Evolutionary conservation across 2,113 vertebrate genomes (phyloP).

Genomic region (Candoia aspera): DNA sequence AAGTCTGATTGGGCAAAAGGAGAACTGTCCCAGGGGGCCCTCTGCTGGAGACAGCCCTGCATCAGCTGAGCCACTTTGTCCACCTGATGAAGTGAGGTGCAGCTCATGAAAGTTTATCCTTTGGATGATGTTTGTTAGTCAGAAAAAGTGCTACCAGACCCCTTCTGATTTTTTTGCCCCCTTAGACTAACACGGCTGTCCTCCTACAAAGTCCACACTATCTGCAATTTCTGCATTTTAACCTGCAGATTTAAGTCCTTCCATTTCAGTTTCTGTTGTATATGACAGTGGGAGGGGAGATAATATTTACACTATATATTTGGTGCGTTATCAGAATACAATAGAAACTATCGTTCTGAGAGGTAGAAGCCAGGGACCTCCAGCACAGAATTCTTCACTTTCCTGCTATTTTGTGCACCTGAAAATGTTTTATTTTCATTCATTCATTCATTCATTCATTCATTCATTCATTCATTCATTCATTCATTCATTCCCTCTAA

Average conservation of each 20-base stretch:
- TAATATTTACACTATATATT: background rate
- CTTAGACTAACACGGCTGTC: background rate
- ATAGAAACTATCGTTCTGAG: background rate
- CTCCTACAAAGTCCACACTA: background rate
- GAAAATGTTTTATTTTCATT: background rate
- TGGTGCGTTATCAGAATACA: background rate
- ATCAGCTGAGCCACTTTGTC: background rate
- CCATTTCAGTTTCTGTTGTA: background rate
- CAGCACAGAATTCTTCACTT: background rate
- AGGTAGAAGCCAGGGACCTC: too few relatives aligned
- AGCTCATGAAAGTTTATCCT: background rate
- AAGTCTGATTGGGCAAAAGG: background rate
- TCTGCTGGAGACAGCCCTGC: background rate
- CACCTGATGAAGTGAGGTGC: too few relatives aligned
- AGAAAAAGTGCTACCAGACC: background rate
- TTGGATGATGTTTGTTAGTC: background rate
- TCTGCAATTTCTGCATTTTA: background rate
- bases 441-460: too few relatives aligned
- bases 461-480: too few relatives aligned
- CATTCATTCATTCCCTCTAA: too few relatives aligned
- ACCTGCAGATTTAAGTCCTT: background rate
- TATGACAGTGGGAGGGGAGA: too few relatives aligned
- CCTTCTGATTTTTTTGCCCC: background rate
- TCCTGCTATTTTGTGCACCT: background rate
- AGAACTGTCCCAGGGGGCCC: conserved; percentile 1